Evolutionary conservation across 2,888 invertebrate genomes (phyloP), one percentile per base, ranked within the genome.

Genomic region (Drosophila ustulata): DNA sequence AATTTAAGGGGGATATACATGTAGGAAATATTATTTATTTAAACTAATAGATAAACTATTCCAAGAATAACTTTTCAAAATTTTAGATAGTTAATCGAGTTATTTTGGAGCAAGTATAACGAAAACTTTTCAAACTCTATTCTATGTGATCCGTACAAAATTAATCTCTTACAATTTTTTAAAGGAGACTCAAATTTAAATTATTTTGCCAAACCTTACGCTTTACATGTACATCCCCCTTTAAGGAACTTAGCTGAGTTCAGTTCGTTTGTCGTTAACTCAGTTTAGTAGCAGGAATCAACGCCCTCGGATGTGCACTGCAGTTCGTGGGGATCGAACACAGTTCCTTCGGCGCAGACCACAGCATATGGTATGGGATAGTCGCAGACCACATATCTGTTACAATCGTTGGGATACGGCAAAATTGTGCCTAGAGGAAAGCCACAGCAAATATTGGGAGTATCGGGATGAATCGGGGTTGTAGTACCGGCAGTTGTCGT

Each of bases 381-480:
- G 37, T 72, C 83, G 26, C 84, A 84, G n/a, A 80, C 68, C 4
- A 84, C 74, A 41, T 81, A 84, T 3, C 74, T 68, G 28, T 52
- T 66, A 25, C 72, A 75, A 28, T 86, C 74, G 32, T 68, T 66
- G 7, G 86, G 83, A 73, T 84, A 83, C 2, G 83, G 55, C 3
- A 86, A 26, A 28, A 64, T 43, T 3, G 79, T 80, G 34, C 83
- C 82, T 7, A 86, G 52, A 0, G 68, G 45, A 26, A 72, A 34
- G 3, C 81, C 81, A 43, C 81, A 81, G 47, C 80, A 81, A 11
- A 81, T 76, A 25, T 81, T 72, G 23, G 77, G 65, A 1, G 81
- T 81, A 56, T 70, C n/a, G n/a, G 67, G 65, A 50, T 75, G 62
- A 4, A 74, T 32, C 5, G 55, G 2, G 2, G 53, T 28, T 23